phyloP scores from a whole-genome alignment of 2,888 invertebrate species.

The Dolichomitus sp. region DNA sequence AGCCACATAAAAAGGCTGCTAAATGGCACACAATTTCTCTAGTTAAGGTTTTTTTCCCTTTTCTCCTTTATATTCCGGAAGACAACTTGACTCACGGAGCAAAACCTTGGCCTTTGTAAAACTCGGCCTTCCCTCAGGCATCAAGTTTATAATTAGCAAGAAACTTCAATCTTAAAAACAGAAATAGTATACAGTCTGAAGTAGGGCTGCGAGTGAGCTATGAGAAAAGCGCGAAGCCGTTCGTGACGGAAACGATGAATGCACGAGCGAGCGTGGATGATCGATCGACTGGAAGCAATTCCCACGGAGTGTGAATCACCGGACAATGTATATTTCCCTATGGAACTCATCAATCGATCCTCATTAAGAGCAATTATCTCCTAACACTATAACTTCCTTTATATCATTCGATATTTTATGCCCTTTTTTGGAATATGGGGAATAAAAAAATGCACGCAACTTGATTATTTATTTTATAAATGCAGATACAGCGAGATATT shows the following conservation, averaged over 20 bases:
- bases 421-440: not conserved
- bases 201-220: not conserved
- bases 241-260: conserved; percentile 50
- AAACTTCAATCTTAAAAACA: conserved; percentile 47
- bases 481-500: no score
- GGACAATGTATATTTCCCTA: not conserved
- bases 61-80: not conserved
- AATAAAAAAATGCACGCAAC: no score
- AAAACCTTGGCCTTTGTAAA: conserved; percentile 48
- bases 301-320: conserved; percentile 7
- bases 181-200: conserved; percentile 33
- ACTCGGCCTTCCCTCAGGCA: conserved; percentile 19
- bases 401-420: not conserved
- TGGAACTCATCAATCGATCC: not conserved
- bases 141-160: conserved; percentile 50
- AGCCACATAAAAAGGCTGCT: not conserved
- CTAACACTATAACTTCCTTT: not conserved
- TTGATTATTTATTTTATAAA: no score
- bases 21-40: not conserved
- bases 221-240: not conserved
- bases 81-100: not conserved
- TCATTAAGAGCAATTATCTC: conserved; percentile 7
- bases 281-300: conserved; percentile 50
- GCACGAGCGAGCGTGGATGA: conserved; percentile 42
- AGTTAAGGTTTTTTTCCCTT: not conserved